These are phyloP conservation scores for Cataglyphis altisquamis DNA, from an alignment of 2,888 invertebrate species.

Conservation along the genomic window DNA sequence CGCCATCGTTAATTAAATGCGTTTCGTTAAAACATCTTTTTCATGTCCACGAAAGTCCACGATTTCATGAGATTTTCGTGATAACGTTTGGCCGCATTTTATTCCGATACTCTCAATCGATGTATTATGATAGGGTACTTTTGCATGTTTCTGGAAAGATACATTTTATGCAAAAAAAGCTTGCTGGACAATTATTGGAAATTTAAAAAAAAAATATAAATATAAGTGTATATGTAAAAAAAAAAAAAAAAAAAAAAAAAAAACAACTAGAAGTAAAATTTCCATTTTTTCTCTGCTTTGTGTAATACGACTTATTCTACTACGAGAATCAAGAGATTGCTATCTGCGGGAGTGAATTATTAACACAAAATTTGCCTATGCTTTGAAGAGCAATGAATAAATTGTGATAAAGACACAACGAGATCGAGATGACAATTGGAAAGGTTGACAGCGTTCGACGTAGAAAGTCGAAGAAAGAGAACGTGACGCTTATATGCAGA, in stretches of 20 bases:
- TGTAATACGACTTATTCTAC: not conserved
- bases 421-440: conserved; percentile 52
- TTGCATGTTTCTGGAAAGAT: not conserved
- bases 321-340: not conserved
- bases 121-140: not conserved
- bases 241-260: not conserved
- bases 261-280: not conserved
- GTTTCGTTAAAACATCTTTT: conserved; percentile 14
- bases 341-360: not conserved
- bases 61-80: conserved; percentile 20
- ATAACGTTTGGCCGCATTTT: not conserved
- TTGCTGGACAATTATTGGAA: not conserved
- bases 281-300: not conserved
- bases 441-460: conserved; percentile 53
- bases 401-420: conserved; percentile 23
- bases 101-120: not conserved
- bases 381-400: not conserved
- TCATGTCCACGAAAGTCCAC: conserved; percentile 1
- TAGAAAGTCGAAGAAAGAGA: conserved; percentile 73
- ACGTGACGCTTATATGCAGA: conserved; percentile 69
- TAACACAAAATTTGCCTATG: not conserved
- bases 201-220: not conserved
- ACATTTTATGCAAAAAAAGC: not conserved
- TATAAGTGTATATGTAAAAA: not conserved
- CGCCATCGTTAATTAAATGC: conserved; percentile 32